Percentiles rank a stretch among this genome's conserved stretches.
Conservation (phyloP, 2,888 invertebrate species). For the Phaonia tiefii region DNA sequence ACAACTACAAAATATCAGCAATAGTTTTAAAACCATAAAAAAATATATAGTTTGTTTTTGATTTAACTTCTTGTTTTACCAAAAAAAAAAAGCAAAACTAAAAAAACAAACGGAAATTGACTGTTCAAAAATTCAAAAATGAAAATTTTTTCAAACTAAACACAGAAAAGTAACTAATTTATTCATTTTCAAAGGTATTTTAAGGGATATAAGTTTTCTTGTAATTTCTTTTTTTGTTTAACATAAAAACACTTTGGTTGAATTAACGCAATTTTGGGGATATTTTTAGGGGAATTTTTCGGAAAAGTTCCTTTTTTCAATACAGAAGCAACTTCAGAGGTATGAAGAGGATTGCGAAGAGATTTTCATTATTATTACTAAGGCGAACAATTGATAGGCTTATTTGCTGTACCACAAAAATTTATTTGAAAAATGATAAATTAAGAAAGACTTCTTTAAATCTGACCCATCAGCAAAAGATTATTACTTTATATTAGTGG, state of each 20-base stretch:
- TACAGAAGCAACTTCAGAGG: not conserved
- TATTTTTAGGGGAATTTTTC: constrained; percentile 25
- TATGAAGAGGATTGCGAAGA: not conserved
- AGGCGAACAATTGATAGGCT: no score
- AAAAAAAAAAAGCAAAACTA: not conserved
- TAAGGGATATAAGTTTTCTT: not conserved
- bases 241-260: not conserved
- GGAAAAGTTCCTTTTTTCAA: constrained; percentile 36
- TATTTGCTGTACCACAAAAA: no score
- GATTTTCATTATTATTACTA: no score
- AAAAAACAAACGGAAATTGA: constrained; percentile 37
- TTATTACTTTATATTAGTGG: no score
- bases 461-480: no score
- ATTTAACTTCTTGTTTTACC: not conserved
- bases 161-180: constrained; percentile 58
- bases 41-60: no score
- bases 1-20: constrained; percentile 45
- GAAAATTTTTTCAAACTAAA: constrained; percentile 10
- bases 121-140: constrained; percentile 59
- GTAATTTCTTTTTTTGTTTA: not conserved
- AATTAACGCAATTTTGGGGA: constrained; percentile 26
- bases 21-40: constrained; percentile 12
- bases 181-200: constrained; percentile 68
- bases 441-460: not conserved
- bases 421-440: no score